Conservation (phyloP, 1,140 invertebrate genomes). For the Drosophila ohnishii region DNA sequence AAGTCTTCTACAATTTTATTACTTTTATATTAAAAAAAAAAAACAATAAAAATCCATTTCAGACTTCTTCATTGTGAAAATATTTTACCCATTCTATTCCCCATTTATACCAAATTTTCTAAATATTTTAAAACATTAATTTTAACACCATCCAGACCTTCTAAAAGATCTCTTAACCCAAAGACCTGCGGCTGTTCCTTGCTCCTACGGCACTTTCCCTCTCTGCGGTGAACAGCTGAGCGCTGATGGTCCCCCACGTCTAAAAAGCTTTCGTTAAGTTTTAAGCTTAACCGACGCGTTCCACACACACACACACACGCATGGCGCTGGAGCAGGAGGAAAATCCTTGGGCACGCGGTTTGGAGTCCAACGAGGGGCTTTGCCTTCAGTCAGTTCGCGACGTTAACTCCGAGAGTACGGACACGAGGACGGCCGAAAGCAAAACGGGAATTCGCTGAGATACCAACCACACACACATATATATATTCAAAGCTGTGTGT, state of each 20-base stretch:
- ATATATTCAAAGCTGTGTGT: conserved; percentile 14
- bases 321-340: conserved; percentile 26
- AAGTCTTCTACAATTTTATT: too few relatives aligned
- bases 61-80: neutral
- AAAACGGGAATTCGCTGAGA: conserved; percentile 25
- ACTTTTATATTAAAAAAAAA: too few relatives aligned
- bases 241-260: conserved; percentile 1
- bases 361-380: conserved; percentile 58
- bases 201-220: conserved; percentile 51
- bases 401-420: conserved; percentile 67
- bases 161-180: neutral
- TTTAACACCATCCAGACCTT: neutral
- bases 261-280: conserved; percentile 68
- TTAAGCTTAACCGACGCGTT: conserved; percentile 59
- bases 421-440: conserved; percentile 50
- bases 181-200: conserved; percentile 12
- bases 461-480: conserved; percentile 26
- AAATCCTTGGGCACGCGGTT: conserved; percentile 73
- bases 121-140: neutral
- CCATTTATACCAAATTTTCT: too few relatives aligned
- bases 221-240: conserved; percentile 58
- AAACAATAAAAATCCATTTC: too few relatives aligned
- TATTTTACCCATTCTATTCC: neutral
- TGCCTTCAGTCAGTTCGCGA: conserved; percentile 66
- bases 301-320: conserved; percentile 40